Evolutionary conservation across 2,797 vertebrate genomes (phyloP), one percentile per base, ranked within the genome.

Genomic region (Agapornis canus): DNA sequence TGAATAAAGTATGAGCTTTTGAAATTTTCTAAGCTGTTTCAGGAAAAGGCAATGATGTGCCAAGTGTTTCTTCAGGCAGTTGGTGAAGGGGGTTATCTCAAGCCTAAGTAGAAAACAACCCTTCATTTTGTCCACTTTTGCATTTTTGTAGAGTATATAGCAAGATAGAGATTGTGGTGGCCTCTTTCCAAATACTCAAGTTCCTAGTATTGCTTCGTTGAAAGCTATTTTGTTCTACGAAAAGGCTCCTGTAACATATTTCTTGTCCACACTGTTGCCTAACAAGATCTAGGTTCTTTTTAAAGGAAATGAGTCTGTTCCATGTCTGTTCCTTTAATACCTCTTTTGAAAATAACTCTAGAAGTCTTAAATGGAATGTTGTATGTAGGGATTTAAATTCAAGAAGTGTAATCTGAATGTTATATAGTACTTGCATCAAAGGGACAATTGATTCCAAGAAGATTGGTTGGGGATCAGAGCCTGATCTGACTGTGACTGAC

Each of bases 1-100:
- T 68, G 94, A 94, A 95, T 94, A 88, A 92, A 92, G 13, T 65
- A 47, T 42, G 14, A 84, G 31, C 61, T 83, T 95, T 89, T 76
- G 21, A 92, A 81, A 84, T 92, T 78, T 77, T 95, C 37, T 47
- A 82, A 60, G 52, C 78, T 86, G 15, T 59, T 26, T 94, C 45
- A 87, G 49, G 51, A 93, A 90, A 92, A 90, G 49, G 8, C 63
- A 93, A 40, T 31, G 51, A 52, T 48, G 14, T 79, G n/a, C 48
- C 31, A 91, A n/a, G 3, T 83, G 26, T 78, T 97, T 92, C 49
- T 89, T 90, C 54, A 84, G 11, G 10, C n/a, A 92, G 88, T 63
- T 51, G 48, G 43, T 48, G 18, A 63, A 81, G 10, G 16, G 25
- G 6, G 12, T 66, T 82, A 75, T 89, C 84, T 92, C 59, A 83